Conservation (phyloP, 2,113 vertebrate species). For the Orthonyx spaldingii region DNA sequence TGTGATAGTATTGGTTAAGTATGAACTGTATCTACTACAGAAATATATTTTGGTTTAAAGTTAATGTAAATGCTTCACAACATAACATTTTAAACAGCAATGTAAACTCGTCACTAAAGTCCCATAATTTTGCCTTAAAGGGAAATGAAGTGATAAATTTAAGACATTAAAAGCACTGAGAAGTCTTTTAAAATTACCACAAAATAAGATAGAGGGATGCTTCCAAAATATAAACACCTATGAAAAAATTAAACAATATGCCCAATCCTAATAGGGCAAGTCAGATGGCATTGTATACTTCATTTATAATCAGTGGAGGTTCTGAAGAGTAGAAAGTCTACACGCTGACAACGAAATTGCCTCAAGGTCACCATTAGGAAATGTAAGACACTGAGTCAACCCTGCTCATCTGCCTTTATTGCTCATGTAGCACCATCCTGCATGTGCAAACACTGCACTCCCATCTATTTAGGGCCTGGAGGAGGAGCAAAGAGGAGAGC, state of each 20-base stretch:
- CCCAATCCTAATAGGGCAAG: background rate
- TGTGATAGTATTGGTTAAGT: background rate
- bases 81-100: background rate
- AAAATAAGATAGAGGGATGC: background rate
- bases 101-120: background rate
- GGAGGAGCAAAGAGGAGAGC: background rate
- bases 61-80: background rate
- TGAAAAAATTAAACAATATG: background rate
- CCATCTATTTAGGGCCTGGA: background rate
- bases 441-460: background rate
- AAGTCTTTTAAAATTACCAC: background rate
- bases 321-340: background rate
- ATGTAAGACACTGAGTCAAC: background rate
- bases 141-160: background rate
- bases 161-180: background rate
- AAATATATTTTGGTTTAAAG: background rate
- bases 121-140: background rate
- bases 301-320: background rate
- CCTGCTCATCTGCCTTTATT: background rate
- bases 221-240: background rate
- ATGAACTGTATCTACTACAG: background rate
- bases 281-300: background rate
- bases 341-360: background rate
- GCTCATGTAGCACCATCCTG: background rate
- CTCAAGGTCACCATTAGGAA: background rate